A percentile compares a stretch with the other conserved stretches of the same genome.
Evolutionary conservation across 2,113 vertebrate genomes (phyloP).

Genomic region (Apteryx owenii): DNA sequence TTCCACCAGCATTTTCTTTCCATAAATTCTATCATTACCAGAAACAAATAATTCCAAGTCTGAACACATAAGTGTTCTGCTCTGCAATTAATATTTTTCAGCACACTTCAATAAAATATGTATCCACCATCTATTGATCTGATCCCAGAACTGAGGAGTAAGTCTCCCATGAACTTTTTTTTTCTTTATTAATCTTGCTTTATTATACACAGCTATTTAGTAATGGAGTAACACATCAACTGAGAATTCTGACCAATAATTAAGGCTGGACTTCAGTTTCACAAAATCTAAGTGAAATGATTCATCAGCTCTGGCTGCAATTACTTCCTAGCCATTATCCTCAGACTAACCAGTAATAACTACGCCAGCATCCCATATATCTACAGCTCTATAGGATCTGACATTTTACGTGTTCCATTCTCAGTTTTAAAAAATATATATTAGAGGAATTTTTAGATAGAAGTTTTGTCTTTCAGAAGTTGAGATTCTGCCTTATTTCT

Average conservation of each 20-base stretch:
- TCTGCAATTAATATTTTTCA: constrained; percentile 43
- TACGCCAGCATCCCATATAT: constrained; percentile 20
- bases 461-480: constrained; percentile 28
- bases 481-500: neutral
- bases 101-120: constrained; percentile 30
- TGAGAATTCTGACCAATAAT: constrained; percentile 40
- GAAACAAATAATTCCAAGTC: constrained; percentile 21
- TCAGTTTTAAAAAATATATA: neutral
- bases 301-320: constrained; percentile 61
- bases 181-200: constrained; percentile 26
- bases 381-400: neutral
- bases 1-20: neutral
- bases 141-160: neutral
- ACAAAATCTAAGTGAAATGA: constrained; percentile 67
- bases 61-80: neutral
- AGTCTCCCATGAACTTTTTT: neutral
- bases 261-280: constrained; percentile 55
- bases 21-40: neutral
- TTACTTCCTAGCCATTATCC: constrained; percentile 49
- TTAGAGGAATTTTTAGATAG: neutral
- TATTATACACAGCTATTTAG: constrained; percentile 41
- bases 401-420: neutral
- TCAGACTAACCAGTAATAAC: constrained; percentile 48
- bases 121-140: constrained; percentile 50
- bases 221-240: neutral